A percentile compares a stretch with the other conserved stretches of the same genome.
These are phyloP conservation scores for Gari tellinella DNA, from an alignment of 2,888 invertebrate species.

Conservation along the genomic window DNA sequence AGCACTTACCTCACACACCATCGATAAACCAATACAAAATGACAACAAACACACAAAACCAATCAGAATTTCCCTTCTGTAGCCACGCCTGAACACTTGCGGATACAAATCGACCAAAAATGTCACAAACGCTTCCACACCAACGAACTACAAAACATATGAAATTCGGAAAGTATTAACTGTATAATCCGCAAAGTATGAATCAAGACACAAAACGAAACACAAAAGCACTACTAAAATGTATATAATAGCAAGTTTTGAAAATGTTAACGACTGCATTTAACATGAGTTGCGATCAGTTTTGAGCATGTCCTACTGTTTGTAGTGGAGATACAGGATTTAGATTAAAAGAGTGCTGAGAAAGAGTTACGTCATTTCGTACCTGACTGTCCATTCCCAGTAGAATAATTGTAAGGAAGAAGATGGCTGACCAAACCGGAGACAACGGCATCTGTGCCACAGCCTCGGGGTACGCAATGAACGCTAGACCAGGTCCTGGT, in stretches of 20 bases:
- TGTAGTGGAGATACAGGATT: too few species aligned
- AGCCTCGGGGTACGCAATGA: constrained; percentile 88
- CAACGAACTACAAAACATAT: constrained; percentile 84
- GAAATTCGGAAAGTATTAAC: too few species aligned
- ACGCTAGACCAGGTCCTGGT: constrained; percentile 84
- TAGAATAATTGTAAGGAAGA: constrained; percentile 89
- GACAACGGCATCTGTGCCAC: constrained; percentile 88
- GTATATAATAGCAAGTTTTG: too few species aligned
- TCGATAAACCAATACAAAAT: constrained; percentile 86
- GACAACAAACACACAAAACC: constrained; percentile 86
- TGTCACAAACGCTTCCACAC: constrained; percentile 87
- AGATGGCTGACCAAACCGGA: constrained; percentile 88
- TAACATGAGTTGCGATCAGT: too few species aligned
- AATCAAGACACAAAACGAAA: too few species aligned
- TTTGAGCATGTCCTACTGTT: too few species aligned
- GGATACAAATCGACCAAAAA: constrained; percentile 87
- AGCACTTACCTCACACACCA: constrained; percentile 87
- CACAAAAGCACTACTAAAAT: too few species aligned
- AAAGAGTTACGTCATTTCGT: too few species aligned
- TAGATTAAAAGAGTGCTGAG: too few species aligned
- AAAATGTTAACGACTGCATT: too few species aligned
- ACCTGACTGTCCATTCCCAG: constrained; percentile 88
- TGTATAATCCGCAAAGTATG: too few species aligned
- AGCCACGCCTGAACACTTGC: constrained; percentile 85
- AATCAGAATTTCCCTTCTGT: constrained; percentile 88